Base-by-base conservation (phyloP, 2,888 invertebrate genomes). In the Xestia rhomboidea region DNA sequence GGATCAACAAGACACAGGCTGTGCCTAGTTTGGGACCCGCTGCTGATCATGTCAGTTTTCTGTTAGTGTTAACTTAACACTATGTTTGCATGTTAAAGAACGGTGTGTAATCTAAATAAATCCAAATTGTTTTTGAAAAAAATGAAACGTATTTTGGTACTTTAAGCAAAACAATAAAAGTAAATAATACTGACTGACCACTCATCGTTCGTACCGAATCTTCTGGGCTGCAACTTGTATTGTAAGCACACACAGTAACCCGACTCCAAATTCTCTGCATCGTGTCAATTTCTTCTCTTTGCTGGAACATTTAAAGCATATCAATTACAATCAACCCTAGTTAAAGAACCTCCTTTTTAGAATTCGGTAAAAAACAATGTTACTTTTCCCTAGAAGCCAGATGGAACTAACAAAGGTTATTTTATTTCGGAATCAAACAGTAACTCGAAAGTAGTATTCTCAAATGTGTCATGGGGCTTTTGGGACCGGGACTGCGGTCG, bases 221-320 rank as follows among this genome's bases (percentile, higher is more conserved):
- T 86, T 96, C 95, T 51, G 88, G 86, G 68, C 85, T 92, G 83
- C 96, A 96, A 57, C 87, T 84, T 41, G 89, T 79, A 82, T 96
- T 95, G 79, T 94, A 96, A 13, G 94, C 93, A 87, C 96, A 96
- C 5, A 96, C 92, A n/a, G 94, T 91, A n/a, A 95, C 96, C 60
- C 94, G 90, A 77, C 95, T 96, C 96, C 96, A 96, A 73, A 96
- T 95, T 80, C 94, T 93, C 87, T 96, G 96, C 96, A 96, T 96
- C 63, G 94, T 93, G 69, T 96, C 95, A 79, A 96, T 96, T 93
- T 96, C 96, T 90, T 96, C 95, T 76, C 96, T 92, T 94, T 95
- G 95, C 96, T 96, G 86, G 51, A 91, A 92, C 69, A 79, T 76
- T 70, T 71, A 24, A 15, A 71, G 44, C 34, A 13, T 63, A 60